Percentiles rank a stretch among this genome's conserved stretches.
Evolutionary conservation across 2,113 vertebrate genomes (phyloP).

Genomic region (Leptobrachium leishanense): DNA sequence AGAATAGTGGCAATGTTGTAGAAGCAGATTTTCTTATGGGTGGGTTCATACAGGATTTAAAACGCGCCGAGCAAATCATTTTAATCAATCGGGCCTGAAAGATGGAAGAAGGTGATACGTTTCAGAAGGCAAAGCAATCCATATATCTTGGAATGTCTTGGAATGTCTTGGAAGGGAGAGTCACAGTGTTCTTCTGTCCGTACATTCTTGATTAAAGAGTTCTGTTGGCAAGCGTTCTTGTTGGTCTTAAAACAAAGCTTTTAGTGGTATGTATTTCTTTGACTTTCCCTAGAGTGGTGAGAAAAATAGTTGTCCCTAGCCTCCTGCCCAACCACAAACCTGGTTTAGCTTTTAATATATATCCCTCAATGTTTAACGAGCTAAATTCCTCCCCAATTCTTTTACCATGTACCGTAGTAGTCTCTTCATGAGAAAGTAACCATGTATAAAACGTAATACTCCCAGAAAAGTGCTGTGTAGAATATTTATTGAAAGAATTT

Average conservation of each 20-base stretch:
- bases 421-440: too few relatives aligned
- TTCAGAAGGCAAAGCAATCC: not conserved
- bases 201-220: not conserved
- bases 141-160: not conserved
- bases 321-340: not conserved
- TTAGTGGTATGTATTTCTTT: conserved; percentile 27
- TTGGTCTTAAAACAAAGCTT: not conserved
- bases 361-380: too few relatives aligned
- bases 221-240: not conserved
- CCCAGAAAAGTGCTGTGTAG: too few relatives aligned
- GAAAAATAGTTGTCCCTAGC: not conserved
- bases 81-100: not conserved
- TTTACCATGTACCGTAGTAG: too few relatives aligned
- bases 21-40: not conserved
- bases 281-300: not conserved
- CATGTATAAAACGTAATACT: too few relatives aligned
- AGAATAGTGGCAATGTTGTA: not conserved
- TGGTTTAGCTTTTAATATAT: not conserved
- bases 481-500: not conserved
- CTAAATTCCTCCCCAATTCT: too few relatives aligned
- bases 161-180: not conserved
- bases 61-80: not conserved
- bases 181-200: not conserved
- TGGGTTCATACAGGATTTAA: not conserved
- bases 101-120: not conserved